phyloP scores from a whole-genome alignment of 1,140 invertebrate genomes.

The Bathynomus jamesi region DNA sequence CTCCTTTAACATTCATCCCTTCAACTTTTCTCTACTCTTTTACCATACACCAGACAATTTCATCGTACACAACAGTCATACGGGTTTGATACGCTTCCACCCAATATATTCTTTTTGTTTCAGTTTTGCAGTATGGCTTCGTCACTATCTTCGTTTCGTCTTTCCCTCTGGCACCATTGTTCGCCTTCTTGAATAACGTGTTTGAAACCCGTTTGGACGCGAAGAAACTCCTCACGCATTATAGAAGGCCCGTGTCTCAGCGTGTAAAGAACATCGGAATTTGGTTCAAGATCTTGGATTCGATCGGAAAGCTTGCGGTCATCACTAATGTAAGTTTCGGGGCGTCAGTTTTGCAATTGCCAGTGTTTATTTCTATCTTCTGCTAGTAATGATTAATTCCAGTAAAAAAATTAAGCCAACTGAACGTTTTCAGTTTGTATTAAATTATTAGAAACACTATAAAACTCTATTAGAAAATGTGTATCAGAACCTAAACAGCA shows the following conservation, averaged over 20 bases:
- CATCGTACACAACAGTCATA: too few species aligned
- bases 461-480: too few species aligned
- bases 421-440: too few species aligned
- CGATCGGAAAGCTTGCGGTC: conserved; percentile 79
- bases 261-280: conserved; percentile 79
- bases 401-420: too few species aligned
- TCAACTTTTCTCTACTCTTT: too few species aligned
- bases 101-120: too few species aligned
- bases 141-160: conserved; percentile 84
- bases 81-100: too few species aligned
- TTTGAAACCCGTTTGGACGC: conserved; percentile 84
- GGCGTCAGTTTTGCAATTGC: not conserved
- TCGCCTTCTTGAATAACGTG: conserved; percentile 78
- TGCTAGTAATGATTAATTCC: conserved; percentile 38
- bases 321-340: conserved; percentile 74
- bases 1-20: too few species aligned
- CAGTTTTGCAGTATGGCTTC: conserved; percentile 83
- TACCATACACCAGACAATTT: too few species aligned
- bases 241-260: conserved; percentile 72
- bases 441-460: too few species aligned
- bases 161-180: conserved; percentile 79
- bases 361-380: not conserved
- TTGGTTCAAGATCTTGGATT: conserved; percentile 85
- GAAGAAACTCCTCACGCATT: conserved; percentile 73
- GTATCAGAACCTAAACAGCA: too few species aligned